These are phyloP conservation scores for Oligia strigilis DNA, from an alignment of 2,888 invertebrate species.

Conservation along the genomic window DNA sequence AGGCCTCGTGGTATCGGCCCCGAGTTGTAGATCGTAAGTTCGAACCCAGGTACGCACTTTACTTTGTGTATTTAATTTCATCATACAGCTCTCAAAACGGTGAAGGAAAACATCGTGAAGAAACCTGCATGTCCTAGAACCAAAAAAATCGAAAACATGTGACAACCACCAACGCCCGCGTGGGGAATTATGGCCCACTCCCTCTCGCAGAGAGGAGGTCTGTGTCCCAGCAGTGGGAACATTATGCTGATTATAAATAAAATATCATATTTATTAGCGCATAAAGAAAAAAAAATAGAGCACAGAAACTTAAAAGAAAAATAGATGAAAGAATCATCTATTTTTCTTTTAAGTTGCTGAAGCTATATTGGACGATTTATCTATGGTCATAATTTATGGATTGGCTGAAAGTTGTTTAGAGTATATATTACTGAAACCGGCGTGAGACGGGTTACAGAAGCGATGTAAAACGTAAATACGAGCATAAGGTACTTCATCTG, in stretches of 20 bases:
- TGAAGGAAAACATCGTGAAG: neutral
- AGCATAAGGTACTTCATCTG: neutral
- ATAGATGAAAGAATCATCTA: neutral
- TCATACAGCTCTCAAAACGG: neutral
- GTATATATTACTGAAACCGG: conserved; percentile 12
- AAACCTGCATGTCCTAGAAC: neutral
- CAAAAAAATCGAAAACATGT: neutral
- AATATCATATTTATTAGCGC: too few species aligned
- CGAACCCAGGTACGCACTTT: neutral
- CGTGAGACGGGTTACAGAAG: conserved; percentile 16
- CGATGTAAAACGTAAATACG: conserved; percentile 8
- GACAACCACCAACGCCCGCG: neutral
- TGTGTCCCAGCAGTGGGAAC: too few species aligned
- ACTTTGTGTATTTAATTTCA: neutral
- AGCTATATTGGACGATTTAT: neutral
- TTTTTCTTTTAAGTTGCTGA: neutral
- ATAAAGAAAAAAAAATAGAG: neutral
- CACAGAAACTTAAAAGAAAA: neutral
- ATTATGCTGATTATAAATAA: neutral
- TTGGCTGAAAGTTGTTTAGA: conserved; percentile 21
- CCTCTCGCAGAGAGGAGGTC: too few species aligned
- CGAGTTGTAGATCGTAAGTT: neutral
- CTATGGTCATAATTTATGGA: conserved; percentile 4
- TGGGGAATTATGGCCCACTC: neutral
- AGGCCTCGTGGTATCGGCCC: neutral